Conservation (phyloP, 2,113 vertebrate genomes). For the Odontesthes bonariensis region DNA sequence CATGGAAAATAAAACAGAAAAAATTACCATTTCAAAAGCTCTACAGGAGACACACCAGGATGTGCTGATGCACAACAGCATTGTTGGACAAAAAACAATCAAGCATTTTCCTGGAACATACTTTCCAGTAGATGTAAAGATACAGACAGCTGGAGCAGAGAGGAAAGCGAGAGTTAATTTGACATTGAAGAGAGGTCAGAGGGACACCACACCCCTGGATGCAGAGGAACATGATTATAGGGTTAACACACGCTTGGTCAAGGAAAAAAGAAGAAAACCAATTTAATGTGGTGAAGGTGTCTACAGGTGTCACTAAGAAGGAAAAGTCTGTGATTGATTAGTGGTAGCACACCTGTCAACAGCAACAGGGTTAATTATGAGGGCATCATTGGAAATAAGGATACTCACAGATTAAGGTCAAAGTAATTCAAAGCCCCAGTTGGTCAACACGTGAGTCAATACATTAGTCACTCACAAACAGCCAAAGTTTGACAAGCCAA, state of each 20-base stretch:
- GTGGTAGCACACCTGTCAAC: constrained; percentile 57
- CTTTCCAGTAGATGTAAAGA: constrained; percentile 19
- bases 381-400: constrained; percentile 29
- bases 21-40: constrained; percentile 13
- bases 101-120: constrained; percentile 6
- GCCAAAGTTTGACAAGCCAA: constrained; percentile 22
- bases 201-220: constrained; percentile 33
- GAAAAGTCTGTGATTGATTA: constrained; percentile 70
- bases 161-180: constrained; percentile 50
- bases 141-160: constrained; percentile 22
- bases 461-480: constrained; percentile 72
- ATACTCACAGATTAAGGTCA: constrained; percentile 49
- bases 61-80: constrained; percentile 13
- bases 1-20: constrained; percentile 63
- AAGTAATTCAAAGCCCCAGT: constrained; percentile 50
- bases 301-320: constrained; percentile 44
- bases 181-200: constrained; percentile 31
- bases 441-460: constrained; percentile 33
- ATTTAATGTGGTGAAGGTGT: constrained; percentile 32
- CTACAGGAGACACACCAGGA: constrained; percentile 3
- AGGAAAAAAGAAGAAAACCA: constrained; percentile 14
- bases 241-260: constrained; percentile 51
- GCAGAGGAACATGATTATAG: constrained; percentile 38
- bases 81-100: not conserved
- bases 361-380: constrained; percentile 68